Conservation (phyloP, 1,140 invertebrate genomes). For the Proales similis region DNA sequence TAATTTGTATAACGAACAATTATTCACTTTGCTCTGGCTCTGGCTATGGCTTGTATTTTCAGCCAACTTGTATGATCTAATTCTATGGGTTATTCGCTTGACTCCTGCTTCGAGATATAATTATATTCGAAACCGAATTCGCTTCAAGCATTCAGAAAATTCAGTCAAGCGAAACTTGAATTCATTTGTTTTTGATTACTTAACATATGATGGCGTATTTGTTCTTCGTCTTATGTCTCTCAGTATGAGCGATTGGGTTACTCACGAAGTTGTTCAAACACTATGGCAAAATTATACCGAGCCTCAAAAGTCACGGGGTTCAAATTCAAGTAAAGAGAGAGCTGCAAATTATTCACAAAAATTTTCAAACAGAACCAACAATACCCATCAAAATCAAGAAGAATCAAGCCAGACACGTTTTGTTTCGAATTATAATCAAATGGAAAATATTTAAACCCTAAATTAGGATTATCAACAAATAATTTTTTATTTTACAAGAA, state of each 20-base stretch:
- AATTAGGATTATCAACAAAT: too few species aligned
- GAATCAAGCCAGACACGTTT: too few species aligned
- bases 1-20: slow-evolving; percentile 53
- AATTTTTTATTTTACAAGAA: too few species aligned
- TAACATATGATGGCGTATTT: slow-evolving; percentile 56
- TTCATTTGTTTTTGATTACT: slow-evolving; percentile 54
- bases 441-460: too few species aligned
- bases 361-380: too few species aligned
- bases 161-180: slow-evolving; percentile 32
- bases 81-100: slow-evolving; percentile 19
- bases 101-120: slow-evolving; percentile 14
- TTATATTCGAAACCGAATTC: slow-evolving; percentile 11
- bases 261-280: slow-evolving; percentile 55
- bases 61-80: slow-evolving; percentile 47
- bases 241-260: slow-evolving; percentile 57
- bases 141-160: slow-evolving; percentile 29
- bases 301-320: too few species aligned
- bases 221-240: slow-evolving; percentile 55
- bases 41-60: slow-evolving; percentile 48
- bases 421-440: too few species aligned
- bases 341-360: too few species aligned
- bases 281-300: slow-evolving; percentile 51
- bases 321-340: too few species aligned
- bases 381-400: too few species aligned
- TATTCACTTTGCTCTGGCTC: slow-evolving; percentile 51